Evolutionary conservation across 2,113 vertebrate genomes (phyloP).

Genomic region (Lipophrys pholis): DNA sequence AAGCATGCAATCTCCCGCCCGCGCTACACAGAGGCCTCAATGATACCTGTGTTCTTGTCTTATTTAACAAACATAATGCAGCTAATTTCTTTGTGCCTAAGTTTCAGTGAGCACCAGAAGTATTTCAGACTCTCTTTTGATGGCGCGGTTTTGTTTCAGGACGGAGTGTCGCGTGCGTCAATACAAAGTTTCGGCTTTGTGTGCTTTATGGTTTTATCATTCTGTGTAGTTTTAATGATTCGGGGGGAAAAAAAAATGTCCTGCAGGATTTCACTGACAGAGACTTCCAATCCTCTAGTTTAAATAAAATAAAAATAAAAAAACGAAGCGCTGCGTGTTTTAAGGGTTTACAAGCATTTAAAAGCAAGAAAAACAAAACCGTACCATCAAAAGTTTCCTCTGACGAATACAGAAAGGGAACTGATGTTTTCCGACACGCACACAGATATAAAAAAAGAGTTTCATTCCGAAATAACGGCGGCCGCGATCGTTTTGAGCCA

Average conservation of each 20-base stretch:
- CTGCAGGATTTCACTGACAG: neutral
- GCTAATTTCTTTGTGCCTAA: conserved; percentile 92
- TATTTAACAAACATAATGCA: conserved; percentile 84
- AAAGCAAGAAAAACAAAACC: conserved; percentile 4
- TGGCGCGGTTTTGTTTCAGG: conserved; percentile 28
- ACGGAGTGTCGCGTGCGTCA: conserved; percentile 3
- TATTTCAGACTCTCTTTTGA: conserved; percentile 49
- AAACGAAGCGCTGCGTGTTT: neutral
- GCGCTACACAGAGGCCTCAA: conserved; percentile 90
- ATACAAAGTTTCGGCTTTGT: conserved; percentile 2
- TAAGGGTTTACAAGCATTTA: too few relatives aligned
- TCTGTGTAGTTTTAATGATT: neutral
- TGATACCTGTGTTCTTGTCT: conserved; percentile 84
- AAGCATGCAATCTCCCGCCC: conserved; percentile 92
- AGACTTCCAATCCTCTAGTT: neutral
- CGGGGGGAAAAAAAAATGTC: neutral
- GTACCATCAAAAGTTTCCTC: conserved; percentile 42
- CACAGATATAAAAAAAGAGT: conserved; percentile 46
- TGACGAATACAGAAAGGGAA: conserved; percentile 34
- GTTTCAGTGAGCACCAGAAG: conserved; percentile 59
- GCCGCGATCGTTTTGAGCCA: conserved; percentile 17
- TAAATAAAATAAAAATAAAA: neutral
- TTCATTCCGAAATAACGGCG: conserved; percentile 55
- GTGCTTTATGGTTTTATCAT: conserved; percentile 3
- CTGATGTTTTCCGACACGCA: conserved; percentile 7